Conservation (phyloP, 53 echinoderm and acorn worm genomes). For the Echinarachnius parma region DNA sequence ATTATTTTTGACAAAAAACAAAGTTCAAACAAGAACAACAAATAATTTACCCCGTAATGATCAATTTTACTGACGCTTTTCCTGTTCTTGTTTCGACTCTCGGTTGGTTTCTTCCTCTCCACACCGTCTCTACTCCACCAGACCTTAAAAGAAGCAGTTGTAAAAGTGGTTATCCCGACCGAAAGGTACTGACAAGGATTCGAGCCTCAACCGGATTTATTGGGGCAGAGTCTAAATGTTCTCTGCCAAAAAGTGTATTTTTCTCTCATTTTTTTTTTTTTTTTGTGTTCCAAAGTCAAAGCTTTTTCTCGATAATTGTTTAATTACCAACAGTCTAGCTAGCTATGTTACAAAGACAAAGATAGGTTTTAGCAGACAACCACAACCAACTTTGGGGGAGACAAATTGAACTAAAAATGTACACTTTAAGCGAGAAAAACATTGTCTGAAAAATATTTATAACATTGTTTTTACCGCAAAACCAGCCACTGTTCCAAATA, state of each 20-base stretch:
- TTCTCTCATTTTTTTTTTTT: no score
- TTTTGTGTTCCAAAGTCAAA: conserved; percentile 12
- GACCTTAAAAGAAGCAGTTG: conserved; percentile 99
- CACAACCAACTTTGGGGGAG: conserved; percentile 10
- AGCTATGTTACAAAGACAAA: neutral
- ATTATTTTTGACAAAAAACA: no score
- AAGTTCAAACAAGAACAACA: neutral
- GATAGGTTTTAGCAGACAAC: neutral
- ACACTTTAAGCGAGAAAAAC: no score
- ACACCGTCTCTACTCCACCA: conserved; percentile 74
- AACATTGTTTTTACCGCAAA: no score
- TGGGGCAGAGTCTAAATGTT: conserved; percentile 5
- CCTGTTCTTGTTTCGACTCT: conserved; percentile 95
- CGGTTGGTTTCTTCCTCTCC: conserved; percentile 46
- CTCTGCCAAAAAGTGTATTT: no score
- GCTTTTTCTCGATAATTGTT: neutral
- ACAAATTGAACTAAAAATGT: no score
- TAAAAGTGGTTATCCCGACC: conserved; percentile 99
- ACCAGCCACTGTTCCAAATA: no score
- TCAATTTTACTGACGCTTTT: conserved; percentile 77
- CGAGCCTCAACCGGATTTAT: conserved; percentile 23
- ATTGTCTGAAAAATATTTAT: no score
- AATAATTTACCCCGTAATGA: neutral
- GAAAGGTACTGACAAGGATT: conserved; percentile 87
- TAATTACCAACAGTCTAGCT: conserved; percentile 1